These are phyloP conservation scores for Brachypodius melanocephalos DNA, from an alignment of 2,113 vertebrate species.

Conservation along the genomic window DNA sequence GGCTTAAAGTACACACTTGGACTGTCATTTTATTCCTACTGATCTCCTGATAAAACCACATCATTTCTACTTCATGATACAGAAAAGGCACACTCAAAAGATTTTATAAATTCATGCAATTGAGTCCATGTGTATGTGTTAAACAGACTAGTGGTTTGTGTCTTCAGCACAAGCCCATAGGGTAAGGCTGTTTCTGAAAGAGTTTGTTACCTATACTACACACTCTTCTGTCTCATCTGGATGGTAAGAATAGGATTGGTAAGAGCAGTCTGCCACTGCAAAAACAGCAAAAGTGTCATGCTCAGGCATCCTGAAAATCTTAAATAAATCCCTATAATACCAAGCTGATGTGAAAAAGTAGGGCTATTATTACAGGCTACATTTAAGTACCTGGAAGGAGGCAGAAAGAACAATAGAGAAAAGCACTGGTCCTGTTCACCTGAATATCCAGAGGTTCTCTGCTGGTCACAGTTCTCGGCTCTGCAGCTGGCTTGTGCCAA, in stretches of 20 bases:
- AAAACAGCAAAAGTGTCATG: background rate
- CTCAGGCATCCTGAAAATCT: background rate
- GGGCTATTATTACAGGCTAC: background rate
- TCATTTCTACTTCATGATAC: background rate
- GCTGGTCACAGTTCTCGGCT: background rate
- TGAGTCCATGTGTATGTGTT: background rate
- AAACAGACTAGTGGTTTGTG: background rate
- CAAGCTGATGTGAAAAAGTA: background rate
- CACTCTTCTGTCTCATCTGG: background rate
- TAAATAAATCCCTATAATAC: background rate
- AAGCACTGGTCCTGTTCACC: background rate
- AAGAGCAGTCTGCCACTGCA: background rate
- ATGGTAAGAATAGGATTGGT: background rate
- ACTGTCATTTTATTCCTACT: background rate
- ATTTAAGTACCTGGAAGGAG: background rate
- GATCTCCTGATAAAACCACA: background rate
- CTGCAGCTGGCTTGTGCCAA: background rate
- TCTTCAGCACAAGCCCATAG: background rate
- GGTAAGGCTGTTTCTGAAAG: background rate
- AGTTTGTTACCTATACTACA: background rate
- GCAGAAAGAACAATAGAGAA: background rate
- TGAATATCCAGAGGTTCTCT: background rate
- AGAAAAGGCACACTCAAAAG: background rate
- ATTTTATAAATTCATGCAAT: background rate
- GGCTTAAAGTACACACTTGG: rapidly evolving